Base-by-base conservation (phyloP, 2,888 invertebrate genomes). In the Hoplodrina blanda region DNA sequence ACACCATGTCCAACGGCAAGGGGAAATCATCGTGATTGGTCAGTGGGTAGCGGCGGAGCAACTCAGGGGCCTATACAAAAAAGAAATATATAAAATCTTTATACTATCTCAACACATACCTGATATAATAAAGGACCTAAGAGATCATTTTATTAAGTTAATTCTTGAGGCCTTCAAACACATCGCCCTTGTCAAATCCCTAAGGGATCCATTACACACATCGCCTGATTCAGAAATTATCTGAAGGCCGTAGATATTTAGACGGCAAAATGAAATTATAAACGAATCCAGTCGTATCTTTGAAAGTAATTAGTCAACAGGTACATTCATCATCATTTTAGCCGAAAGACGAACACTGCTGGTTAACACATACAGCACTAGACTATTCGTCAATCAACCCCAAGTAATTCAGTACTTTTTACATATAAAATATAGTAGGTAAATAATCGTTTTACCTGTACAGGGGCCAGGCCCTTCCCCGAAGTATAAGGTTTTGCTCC, bases 11-110 rank as follows among this genome's bases (percentile, higher is more conserved):
- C 89, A 99, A 96, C 0, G 99, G 99, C 87, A 99, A 96, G 0
- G 99, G 98, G 92, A 99, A 99, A 95, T 99, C 99, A 91, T 98
- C 97, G 95, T 99, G 99, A 94, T 99, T 99, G 85, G 98, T 98
- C 33, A 98, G 97, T 1, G 99, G 99, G 93, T 99, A 99, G n/a
- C 99, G 97, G 25, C 99, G 97, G 67, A 99, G 96, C 65, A 99
- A 96, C 94, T 99, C 99, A 17, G 99, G 99, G 15, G 98, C 98
- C 98, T 99, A 94, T 11, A 10, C 20, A 41, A 53, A 50, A 41
- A 57, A 63, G 41, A 20, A 17, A 25, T 25, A 33, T n/a, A 50
- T n/a, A 20, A 19, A 17, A 11, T n/a, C 17, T 46, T 11, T 37
- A 44, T 49, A 70, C 50, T 41, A 70, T 54, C 17, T 25, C 11